phyloP scores from a whole-genome alignment of 2,113 vertebrate species.

The Typhlomys cinereus region DNA sequence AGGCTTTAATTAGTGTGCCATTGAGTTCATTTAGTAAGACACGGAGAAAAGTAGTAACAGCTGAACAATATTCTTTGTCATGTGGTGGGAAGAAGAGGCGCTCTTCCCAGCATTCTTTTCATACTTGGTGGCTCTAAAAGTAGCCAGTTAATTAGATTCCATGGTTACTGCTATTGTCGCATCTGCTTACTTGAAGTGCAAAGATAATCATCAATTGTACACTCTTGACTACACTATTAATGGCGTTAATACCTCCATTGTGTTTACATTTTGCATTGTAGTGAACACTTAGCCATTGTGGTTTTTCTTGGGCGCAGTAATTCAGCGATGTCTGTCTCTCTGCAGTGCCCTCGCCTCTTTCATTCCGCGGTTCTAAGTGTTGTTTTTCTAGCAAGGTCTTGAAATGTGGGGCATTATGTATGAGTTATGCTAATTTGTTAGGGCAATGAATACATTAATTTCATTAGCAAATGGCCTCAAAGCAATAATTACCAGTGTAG shows the following conservation, averaged over 20 bases:
- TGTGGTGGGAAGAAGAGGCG: conserved; percentile 74
- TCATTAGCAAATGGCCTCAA: conserved; percentile 99
- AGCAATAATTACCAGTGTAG: conserved; percentile 99
- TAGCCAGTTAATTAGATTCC: conserved; percentile 85
- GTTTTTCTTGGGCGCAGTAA: conserved; percentile 82
- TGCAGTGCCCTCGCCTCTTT: conserved; percentile 87
- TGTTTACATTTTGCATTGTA: conserved; percentile 86
- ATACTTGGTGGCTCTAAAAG: conserved; percentile 81
- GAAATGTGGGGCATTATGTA: conserved; percentile 98
- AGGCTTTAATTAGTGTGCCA: conserved; percentile 60
- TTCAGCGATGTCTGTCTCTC: conserved; percentile 85
- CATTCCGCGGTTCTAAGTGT: conserved; percentile 85
- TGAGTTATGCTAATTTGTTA: conserved; percentile 99
- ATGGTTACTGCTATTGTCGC: conserved; percentile 84
- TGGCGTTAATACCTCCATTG: conserved; percentile 83
- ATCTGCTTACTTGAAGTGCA: conserved; percentile 85
- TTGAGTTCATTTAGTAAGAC: conserved; percentile 59
- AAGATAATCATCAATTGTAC: conserved; percentile 85
- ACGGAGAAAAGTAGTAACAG: conserved; percentile 61
- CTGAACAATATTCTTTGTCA: conserved; percentile 69
- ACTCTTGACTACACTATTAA: conserved; percentile 84
- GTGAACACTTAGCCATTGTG: conserved; percentile 87
- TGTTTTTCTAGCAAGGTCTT: conserved; percentile 89
- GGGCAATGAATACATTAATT: conserved; percentile 99
- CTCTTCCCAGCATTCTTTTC: conserved; percentile 79